These are phyloP conservation scores for Phataginus tricuspis DNA, from an alignment of 2,797 vertebrate species.

Conservation along the genomic window DNA sequence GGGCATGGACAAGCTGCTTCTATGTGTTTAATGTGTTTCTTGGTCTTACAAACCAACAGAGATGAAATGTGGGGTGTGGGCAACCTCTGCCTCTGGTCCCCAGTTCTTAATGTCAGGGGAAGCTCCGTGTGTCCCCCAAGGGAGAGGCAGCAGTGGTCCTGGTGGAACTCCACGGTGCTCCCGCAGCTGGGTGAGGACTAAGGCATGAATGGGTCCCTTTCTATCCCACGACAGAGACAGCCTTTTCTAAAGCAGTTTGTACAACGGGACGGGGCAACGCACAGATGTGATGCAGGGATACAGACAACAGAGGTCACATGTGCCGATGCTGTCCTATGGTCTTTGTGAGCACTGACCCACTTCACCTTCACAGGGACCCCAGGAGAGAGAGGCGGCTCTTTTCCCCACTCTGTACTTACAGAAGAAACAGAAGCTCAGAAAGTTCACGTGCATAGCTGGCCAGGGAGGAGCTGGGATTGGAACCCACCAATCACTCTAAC, in stretches of 20 bases:
- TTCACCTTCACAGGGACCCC: fast-evolving
- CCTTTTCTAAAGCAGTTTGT: neutral
- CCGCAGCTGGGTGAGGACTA: neutral
- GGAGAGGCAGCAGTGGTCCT: fast-evolving
- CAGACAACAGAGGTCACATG: fast-evolving
- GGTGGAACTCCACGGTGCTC: too few species aligned
- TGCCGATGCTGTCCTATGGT: fast-evolving
- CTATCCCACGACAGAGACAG: neutral
- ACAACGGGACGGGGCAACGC: neutral
- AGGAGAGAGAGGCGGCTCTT: fast-evolving
- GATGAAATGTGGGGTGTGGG: neutral
- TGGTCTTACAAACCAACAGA: too few species aligned
- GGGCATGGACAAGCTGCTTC: neutral
- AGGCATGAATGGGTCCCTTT: fast-evolving
- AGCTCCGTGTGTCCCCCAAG: fast-evolving
- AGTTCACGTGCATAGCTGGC: fast-evolving
- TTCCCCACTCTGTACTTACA: fast-evolving
- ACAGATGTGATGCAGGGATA: fast-evolving
- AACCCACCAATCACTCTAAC: neutral
- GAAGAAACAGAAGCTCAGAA: too few species aligned
- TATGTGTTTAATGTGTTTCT: fast-evolving
- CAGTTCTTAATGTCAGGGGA: too few species aligned
- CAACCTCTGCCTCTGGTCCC: too few species aligned
- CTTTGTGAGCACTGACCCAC: fast-evolving
- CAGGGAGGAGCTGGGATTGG: fast-evolving